phyloP scores from a whole-genome alignment of 1,140 invertebrate species.

The Bradysia coprophila region DNA sequence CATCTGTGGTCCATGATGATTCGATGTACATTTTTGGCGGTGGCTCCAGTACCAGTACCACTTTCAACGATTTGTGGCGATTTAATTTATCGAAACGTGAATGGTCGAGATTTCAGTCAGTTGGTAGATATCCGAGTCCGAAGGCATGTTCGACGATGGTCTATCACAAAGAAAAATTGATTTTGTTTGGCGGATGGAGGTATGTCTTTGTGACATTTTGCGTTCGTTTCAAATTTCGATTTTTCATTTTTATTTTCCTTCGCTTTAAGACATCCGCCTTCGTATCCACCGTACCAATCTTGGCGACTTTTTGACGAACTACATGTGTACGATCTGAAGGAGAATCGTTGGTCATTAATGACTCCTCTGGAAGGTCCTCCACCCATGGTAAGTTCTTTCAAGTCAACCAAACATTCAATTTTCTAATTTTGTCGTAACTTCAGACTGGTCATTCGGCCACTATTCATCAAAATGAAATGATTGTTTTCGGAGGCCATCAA shows the following conservation, averaged over 20 bases:
- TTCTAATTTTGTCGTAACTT: no score
- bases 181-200: slow-evolving; percentile 94
- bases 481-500: slow-evolving; percentile 73
- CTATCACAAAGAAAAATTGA: slow-evolving; percentile 60
- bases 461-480: slow-evolving; percentile 70
- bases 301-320: slow-evolving; percentile 83
- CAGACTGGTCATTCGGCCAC: slow-evolving; percentile 90
- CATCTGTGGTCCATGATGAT: slow-evolving; percentile 63
- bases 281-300: slow-evolving; percentile 77
- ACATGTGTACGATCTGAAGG: slow-evolving; percentile 69
- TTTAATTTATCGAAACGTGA: slow-evolving; percentile 70
- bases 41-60: slow-evolving; percentile 80
- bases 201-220: no score
- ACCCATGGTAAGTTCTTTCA: no score
- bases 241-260: no score
- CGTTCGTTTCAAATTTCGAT: no score
- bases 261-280: slow-evolving; percentile 77
- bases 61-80: slow-evolving; percentile 94
- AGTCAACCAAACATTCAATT: no score
- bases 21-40: slow-evolving; percentile 93
- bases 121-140: slow-evolving; percentile 84
- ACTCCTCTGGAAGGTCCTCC: slow-evolving; percentile 41
- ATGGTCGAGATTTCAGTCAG: slow-evolving; percentile 64
- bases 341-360: slow-evolving; percentile 67
- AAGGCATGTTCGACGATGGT: slow-evolving; percentile 90